Evolutionary conservation across 37 sponge, comb jelly and placozoan genomes (phyloP).

Genomic region (Amphimedon queenslandica): DNA sequence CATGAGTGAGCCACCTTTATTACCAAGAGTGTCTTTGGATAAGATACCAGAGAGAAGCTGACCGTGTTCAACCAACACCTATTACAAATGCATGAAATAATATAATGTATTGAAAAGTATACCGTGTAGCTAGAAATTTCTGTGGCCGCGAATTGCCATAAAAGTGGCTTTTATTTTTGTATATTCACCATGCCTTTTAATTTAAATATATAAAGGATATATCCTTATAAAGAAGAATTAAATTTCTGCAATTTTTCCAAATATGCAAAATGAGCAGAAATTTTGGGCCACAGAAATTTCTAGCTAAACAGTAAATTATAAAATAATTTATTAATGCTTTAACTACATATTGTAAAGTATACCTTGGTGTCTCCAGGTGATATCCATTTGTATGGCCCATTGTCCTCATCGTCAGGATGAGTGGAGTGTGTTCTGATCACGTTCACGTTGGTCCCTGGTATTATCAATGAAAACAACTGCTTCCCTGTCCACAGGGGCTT

Average conservation of each 20-base stretch:
- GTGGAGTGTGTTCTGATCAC: constrained; percentile 77
- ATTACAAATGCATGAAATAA: neutral
- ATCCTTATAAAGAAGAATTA: neutral
- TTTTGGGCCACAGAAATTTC: too few species aligned
- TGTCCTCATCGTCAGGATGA: constrained; percentile 94
- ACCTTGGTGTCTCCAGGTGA: constrained; percentile 99
- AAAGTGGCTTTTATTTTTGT: too few species aligned
- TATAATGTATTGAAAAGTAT: too few species aligned
- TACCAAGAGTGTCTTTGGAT: constrained; percentile 96
- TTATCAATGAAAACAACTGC: constrained; percentile 94
- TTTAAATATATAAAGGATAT: too few species aligned
- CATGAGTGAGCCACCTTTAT: constrained; percentile 90
- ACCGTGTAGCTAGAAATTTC: too few species aligned
- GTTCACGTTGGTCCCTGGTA: constrained; percentile 93
- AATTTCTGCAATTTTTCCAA: too few species aligned
- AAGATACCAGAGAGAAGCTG: constrained; percentile 88
- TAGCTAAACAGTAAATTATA: too few species aligned
- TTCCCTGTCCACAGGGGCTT: constrained; percentile 99
- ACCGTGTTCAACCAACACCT: constrained; percentile 97
- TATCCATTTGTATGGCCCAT: constrained; percentile 87
- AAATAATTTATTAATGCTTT: neutral
- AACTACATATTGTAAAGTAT: neutral
- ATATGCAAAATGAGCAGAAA: too few species aligned
- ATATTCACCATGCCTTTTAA: too few species aligned
- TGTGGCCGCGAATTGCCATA: too few species aligned